A percentile compares a stretch with the other conserved stretches of the same genome.
Evolutionary conservation across 1,140 invertebrate species (phyloP).

Genomic region (Plodia interpunctella): DNA sequence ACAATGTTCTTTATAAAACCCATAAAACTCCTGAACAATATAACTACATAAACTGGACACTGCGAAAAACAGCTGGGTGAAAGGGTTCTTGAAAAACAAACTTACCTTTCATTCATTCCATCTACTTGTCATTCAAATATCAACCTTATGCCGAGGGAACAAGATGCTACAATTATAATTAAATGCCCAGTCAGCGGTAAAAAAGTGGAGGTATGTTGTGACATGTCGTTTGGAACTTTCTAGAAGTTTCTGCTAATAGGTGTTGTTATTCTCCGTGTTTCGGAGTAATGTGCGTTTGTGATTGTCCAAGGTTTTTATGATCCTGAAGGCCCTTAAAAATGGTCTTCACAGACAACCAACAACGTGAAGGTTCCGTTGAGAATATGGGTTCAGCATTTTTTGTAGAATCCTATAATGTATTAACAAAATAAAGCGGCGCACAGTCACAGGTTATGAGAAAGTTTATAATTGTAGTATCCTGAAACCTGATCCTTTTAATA

Average conservation of each 20-base stretch:
- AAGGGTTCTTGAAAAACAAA: constrained; percentile 2
- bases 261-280: constrained; percentile 1
- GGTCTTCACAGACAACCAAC: no score
- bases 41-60: constrained; percentile 1
- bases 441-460: no score
- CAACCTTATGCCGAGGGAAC: not conserved
- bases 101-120: not conserved
- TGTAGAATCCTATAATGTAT: no score
- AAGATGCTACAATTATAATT: not conserved
- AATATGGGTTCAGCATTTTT: no score
- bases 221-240: constrained; percentile 4
- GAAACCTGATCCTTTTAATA: no score
- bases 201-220: not conserved
- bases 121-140: not conserved
- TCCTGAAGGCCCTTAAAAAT: not conserved
- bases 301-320: not conserved
- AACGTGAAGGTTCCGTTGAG: no score
- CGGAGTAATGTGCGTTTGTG: not conserved
- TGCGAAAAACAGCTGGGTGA: not conserved
- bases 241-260: constrained; percentile 3
- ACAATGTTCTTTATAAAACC: not conserved
- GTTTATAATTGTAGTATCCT: no score
- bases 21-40: not conserved
- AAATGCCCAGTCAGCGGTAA: not conserved
- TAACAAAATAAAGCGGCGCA: no score